Conservation (phyloP, 2,113 vertebrate genomes). For the Nesospiza acunhae region DNA sequence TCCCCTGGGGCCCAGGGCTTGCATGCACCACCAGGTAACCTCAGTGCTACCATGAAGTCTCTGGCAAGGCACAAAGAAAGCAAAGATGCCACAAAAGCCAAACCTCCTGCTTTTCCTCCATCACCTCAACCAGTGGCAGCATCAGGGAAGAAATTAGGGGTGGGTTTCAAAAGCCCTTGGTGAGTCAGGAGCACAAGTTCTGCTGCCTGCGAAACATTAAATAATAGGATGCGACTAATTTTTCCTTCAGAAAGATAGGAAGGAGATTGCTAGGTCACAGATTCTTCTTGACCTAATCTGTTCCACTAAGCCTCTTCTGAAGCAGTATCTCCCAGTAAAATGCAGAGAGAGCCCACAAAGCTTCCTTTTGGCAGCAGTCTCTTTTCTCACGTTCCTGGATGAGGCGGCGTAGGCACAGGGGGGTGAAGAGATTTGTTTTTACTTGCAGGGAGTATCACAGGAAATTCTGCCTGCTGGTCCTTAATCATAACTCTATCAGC, state of each 20-base stretch:
- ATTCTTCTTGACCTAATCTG: not conserved
- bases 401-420: not conserved
- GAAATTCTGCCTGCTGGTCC: constrained; percentile 4
- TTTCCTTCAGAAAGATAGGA: not conserved
- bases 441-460: not conserved
- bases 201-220: not conserved
- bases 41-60: not conserved
- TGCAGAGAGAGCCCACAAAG: not conserved
- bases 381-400: not conserved
- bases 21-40: not conserved
- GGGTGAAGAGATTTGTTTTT: constrained; percentile 16
- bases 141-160: not conserved
- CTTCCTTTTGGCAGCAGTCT: not conserved
- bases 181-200: not conserved
- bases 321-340: not conserved
- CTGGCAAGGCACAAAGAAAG: not conserved
- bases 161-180: not conserved
- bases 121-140: not conserved
- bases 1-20: not conserved
- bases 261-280: not conserved
- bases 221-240: not conserved
- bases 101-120: not conserved
- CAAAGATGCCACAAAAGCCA: not conserved
- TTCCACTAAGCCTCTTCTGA: not conserved
- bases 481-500: constrained; percentile 32